Evolutionary conservation across 2,888 invertebrate genomes (phyloP).

Genomic region (Pristionchus exspectatus): DNA sequence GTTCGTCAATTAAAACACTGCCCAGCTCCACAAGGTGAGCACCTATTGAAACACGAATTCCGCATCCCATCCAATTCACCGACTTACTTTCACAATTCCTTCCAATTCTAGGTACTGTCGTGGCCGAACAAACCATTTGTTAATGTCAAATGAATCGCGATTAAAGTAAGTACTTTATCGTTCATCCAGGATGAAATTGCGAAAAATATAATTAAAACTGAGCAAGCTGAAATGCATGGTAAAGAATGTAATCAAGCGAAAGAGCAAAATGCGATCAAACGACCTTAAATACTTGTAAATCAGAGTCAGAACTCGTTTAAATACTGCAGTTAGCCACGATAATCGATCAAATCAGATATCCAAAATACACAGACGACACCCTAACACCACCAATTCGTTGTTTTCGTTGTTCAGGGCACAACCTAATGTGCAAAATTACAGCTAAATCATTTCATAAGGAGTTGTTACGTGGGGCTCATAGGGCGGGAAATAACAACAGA

Average conservation of each 20-base stretch:
- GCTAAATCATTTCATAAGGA: not conserved
- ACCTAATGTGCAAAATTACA: not conserved
- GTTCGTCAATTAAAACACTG: too few relatives aligned
- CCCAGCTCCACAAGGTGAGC: not conserved
- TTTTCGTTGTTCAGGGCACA: too few relatives aligned
- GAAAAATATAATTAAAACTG: not conserved
- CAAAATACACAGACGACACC: not conserved
- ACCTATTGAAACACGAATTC: not conserved
- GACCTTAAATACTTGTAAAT: slow-evolving; percentile 18
- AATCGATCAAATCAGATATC: slow-evolving; percentile 25
- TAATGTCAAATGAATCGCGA: not conserved
- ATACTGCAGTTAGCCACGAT: not conserved
- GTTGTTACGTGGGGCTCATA: not conserved
- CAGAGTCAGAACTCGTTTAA: slow-evolving; percentile 3
- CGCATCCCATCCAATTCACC: not conserved
- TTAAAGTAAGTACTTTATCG: not conserved
- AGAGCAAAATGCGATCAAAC: not conserved
- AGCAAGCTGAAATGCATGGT: not conserved
- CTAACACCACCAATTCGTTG: not conserved
- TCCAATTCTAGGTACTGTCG: too few relatives aligned
- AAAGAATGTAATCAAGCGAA: not conserved
- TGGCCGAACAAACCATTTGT: not conserved
- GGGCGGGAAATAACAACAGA: too few relatives aligned
- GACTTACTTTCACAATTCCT: not conserved
- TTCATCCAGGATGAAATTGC: not conserved